A percentile compares a stretch with the other conserved stretches of the same genome.
Evolutionary conservation across 1,140 invertebrate species (phyloP).

Genomic region (Odontomachus brunneus): DNA sequence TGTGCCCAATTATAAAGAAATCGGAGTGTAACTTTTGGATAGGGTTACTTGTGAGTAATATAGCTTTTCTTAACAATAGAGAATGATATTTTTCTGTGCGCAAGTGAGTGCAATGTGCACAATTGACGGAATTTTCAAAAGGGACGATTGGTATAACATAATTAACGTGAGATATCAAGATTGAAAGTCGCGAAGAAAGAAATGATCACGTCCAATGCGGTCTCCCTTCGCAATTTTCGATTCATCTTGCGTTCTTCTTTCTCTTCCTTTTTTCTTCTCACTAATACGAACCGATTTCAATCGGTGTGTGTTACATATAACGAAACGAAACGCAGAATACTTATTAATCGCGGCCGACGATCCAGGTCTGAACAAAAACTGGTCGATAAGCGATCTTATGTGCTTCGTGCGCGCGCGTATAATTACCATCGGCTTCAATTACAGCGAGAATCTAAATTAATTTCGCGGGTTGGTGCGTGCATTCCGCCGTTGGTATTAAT

Average conservation of each 20-base stretch:
- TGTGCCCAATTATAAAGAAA: no score
- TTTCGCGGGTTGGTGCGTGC: neutral
- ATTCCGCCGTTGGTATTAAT: conserved; percentile 23
- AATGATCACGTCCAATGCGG: no score
- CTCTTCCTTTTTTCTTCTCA: neutral
- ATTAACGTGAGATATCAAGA: no score
- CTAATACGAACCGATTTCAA: neutral
- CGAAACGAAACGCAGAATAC: neutral
- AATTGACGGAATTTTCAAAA: no score
- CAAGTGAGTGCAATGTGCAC: no score
- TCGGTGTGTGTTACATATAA: neutral
- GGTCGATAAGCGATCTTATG: neutral
- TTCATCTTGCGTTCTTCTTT: neutral
- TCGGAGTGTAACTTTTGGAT: no score
- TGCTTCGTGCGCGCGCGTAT: neutral
- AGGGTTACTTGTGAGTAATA: no score
- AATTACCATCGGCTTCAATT: conserved; percentile 40
- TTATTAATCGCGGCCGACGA: neutral
- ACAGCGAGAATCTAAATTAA: conserved; percentile 33
- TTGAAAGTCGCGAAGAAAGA: no score
- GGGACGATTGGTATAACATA: no score
- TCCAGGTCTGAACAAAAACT: neutral
- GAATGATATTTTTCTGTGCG: no score
- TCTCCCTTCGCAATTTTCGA: neutral
- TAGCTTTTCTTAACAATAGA: no score